phyloP scores from a whole-genome alignment of 2,113 vertebrate genomes.

The Austrofundulus limnaeus region DNA sequence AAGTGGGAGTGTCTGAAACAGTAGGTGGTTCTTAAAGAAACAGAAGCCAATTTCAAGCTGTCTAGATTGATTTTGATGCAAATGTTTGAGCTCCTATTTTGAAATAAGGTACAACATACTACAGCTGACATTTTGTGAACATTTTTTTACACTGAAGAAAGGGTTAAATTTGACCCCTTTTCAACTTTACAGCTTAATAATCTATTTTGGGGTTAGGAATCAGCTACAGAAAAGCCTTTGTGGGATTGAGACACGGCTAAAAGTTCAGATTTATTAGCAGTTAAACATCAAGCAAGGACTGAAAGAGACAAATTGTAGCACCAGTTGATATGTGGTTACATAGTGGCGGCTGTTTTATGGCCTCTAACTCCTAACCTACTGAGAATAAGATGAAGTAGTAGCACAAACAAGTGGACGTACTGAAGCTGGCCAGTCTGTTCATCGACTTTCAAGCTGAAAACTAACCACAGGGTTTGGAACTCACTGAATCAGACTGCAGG shows the following conservation, averaged over 20 bases:
- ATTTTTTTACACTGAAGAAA: constrained; percentile 32
- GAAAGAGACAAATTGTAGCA: constrained; percentile 67
- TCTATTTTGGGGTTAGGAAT: constrained; percentile 68
- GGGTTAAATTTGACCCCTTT: constrained; percentile 56
- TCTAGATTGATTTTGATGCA: too few species aligned
- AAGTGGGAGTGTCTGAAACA: too few species aligned
- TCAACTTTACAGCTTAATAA: constrained; percentile 57
- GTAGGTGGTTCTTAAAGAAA: too few species aligned
- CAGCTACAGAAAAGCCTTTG: constrained; percentile 56
- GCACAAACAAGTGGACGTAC: not conserved
- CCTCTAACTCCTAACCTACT: not conserved
- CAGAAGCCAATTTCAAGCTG: too few species aligned
- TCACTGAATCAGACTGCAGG: not conserved
- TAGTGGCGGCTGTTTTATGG: constrained; percentile 47
- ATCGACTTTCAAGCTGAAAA: not conserved
- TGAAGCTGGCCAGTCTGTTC: not conserved
- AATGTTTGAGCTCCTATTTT: not conserved
- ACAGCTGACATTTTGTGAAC: too few species aligned
- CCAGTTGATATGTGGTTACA: constrained; percentile 54
- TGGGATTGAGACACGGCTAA: constrained; percentile 69
- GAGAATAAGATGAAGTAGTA: not conserved
- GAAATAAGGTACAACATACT: not conserved
- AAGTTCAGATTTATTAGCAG: constrained; percentile 72
- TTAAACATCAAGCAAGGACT: constrained; percentile 61
- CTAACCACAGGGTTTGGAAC: not conserved